Percentiles rank a stretch among this genome's conserved stretches.
phyloP scores from a whole-genome alignment of 2,888 invertebrate genomes.

The Diplolepis rosae region DNA sequence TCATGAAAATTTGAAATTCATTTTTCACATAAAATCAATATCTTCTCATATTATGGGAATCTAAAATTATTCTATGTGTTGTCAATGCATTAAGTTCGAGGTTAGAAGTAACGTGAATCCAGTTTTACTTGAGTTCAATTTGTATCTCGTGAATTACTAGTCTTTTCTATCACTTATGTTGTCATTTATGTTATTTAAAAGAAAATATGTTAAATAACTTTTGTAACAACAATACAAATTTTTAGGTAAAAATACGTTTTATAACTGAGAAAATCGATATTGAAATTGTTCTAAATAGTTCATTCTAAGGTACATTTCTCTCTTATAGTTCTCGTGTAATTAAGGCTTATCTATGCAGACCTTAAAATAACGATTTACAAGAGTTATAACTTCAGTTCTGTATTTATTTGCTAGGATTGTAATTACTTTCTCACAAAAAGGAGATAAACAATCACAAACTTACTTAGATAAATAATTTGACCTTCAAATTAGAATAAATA shows the following conservation, averaged over 20 bases:
- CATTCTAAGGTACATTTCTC: not conserved
- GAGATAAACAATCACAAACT: not conserved
- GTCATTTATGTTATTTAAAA: not conserved
- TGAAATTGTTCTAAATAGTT: not conserved
- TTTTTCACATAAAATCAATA: too few relatives aligned
- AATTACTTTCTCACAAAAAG: not conserved
- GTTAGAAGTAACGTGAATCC: too few relatives aligned
- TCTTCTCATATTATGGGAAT: too few relatives aligned
- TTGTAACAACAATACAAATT: not conserved
- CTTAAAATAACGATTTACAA: slow-evolving; percentile 1
- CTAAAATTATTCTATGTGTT: too few relatives aligned
- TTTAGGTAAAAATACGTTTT: not conserved
- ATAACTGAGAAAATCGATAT: not conserved
- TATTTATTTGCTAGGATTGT: not conserved
- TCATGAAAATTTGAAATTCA: too few relatives aligned
- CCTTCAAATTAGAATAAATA: too few relatives aligned
- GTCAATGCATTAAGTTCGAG: too few relatives aligned
- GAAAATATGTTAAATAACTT: not conserved
- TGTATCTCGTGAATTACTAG: too few relatives aligned
- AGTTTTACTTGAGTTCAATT: too few relatives aligned
- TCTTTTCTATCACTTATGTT: too few relatives aligned
- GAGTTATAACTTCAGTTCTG: slow-evolving; percentile 5
- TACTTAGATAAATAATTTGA: not conserved
- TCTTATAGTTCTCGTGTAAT: not conserved
- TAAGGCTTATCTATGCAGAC: slow-evolving; percentile 2